A percentile compares a stretch with the other conserved stretches of the same genome.
Evolutionary conservation across 2,888 invertebrate species (phyloP).

Genomic region (Andrena praecox): DNA sequence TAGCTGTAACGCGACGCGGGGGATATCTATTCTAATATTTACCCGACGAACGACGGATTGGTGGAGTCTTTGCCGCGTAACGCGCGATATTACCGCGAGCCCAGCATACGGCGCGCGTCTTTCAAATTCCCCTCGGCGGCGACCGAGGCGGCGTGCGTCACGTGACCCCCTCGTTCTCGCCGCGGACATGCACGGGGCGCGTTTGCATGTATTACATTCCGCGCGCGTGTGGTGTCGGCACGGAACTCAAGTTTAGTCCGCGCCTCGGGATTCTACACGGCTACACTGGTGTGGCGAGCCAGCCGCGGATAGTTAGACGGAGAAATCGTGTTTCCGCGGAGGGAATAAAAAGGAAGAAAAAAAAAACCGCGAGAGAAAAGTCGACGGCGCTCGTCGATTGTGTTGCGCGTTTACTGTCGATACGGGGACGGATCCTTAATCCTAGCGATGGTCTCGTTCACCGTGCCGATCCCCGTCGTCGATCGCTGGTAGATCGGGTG

Average conservation of each 20-base stretch:
- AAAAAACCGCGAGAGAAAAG: background rate
- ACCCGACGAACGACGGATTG: background rate
- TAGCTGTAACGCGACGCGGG: fast-evolving
- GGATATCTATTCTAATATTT: background rate
- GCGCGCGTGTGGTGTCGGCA: constrained; percentile 64
- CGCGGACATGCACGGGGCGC: constrained; percentile 54
- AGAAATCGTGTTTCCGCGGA: constrained; percentile 42
- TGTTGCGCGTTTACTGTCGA: constrained; percentile 12
- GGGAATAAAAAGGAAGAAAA: background rate
- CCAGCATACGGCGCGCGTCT: constrained; percentile 14
- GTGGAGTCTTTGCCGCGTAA: background rate
- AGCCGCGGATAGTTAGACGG: constrained; percentile 22
- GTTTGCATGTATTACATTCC: constrained; percentile 59
- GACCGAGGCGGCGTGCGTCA: constrained; percentile 47
- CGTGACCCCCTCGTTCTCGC: constrained; percentile 64
- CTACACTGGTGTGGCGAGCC: constrained; percentile 48
- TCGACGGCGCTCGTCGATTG: constrained; percentile 13
- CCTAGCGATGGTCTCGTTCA: constrained; percentile 39
- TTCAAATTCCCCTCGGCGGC: constrained; percentile 27
- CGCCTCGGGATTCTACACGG: constrained; percentile 67
- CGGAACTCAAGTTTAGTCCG: constrained; percentile 65
- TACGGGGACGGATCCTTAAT: background rate
- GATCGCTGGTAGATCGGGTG: constrained; percentile 49
- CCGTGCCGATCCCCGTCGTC: constrained; percentile 49
- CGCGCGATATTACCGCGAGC: background rate